Evolutionary conservation across 2,888 invertebrate species (phyloP), one percentile per base, ranked within the genome.

Genomic region (Meloe dianella): DNA sequence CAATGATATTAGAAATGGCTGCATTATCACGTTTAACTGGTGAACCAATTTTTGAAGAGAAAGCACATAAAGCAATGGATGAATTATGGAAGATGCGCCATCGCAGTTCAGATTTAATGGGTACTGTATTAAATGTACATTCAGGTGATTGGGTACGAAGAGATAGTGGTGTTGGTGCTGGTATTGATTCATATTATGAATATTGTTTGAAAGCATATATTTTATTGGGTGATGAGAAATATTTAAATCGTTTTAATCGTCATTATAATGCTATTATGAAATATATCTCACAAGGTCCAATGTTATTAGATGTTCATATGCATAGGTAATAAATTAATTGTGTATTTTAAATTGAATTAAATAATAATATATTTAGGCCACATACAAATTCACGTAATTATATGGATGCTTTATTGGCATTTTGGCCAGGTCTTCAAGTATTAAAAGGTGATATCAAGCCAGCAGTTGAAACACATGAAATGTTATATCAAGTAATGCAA

Each of bases 161-260:
- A 78, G 98, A 98, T 83, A 95, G 97, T 1, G 97, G 98, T 1
- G 96, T 99, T 8, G 98, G 98, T n/a, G 98, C 98, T 14, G 98
- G 98, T 29, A 97, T 98, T 75, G 98, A 99, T 85, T 97, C 97
- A 0, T 99, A 99, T 84, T 99, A 98, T 81, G 98, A 99, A 84
- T 99, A 99, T 84, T 94, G 97, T 72, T 88, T 99, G 32, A 99
- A 99, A 84, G 97, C 97, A 0, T 99, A 98, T 84, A 95, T 99
- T 72, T 86, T 99, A 63, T 88, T 99, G 6, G 94, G 94, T 0
- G 98, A 99, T 81, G 95, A 96, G 78, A 93, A 93, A 73, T 98
- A 98, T 83, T 86, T 98, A 74, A 92, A 94, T 57, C 88, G 98
- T 71, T 98, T 98, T 83, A 97, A 97, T 77, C 89, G 95, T 78